A percentile compares a stretch with the other conserved stretches of the same genome.
These are phyloP conservation scores for Siderastrea siderea DNA, from an alignment of 92 coral and sea anemone genomes.

Conservation along the genomic window DNA sequence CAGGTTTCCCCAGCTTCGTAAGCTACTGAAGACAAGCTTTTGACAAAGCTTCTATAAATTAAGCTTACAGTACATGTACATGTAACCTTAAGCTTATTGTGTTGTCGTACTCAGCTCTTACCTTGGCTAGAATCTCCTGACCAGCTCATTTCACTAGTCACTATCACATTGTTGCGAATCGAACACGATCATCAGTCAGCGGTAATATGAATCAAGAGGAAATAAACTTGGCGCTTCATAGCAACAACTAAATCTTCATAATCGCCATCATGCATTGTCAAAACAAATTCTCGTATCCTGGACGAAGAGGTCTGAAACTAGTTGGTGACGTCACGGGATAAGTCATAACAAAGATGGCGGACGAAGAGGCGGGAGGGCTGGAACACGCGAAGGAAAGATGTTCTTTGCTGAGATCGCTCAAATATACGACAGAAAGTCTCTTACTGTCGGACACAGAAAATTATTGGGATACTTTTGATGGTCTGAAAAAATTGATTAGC, in stretches of 20 bases:
- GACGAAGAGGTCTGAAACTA: constrained; percentile 15
- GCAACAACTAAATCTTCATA: background rate
- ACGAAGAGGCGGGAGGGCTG: constrained; percentile 65
- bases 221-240: background rate
- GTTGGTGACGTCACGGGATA: constrained; percentile 18
- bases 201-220: no score
- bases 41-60: no score
- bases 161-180: no score
- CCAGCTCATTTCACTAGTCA: no score
- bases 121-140: no score
- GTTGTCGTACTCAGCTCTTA: no score
- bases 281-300: background rate
- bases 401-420: constrained; percentile 74
- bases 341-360: constrained; percentile 94
- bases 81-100: no score
- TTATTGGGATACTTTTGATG: constrained; percentile 80
- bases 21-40: no score
- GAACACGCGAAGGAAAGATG: constrained; percentile 82
- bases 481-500: constrained; percentile 68
- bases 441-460: constrained; percentile 67
- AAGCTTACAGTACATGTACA: no score
- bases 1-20: no score
- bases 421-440: constrained; percentile 84
- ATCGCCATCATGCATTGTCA: no score
- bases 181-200: no score